Percentiles rank a stretch among this genome's conserved stretches.
Evolutionary conservation across 2,797 vertebrate species (phyloP).

Genomic region (Liasis olivaceus): DNA sequence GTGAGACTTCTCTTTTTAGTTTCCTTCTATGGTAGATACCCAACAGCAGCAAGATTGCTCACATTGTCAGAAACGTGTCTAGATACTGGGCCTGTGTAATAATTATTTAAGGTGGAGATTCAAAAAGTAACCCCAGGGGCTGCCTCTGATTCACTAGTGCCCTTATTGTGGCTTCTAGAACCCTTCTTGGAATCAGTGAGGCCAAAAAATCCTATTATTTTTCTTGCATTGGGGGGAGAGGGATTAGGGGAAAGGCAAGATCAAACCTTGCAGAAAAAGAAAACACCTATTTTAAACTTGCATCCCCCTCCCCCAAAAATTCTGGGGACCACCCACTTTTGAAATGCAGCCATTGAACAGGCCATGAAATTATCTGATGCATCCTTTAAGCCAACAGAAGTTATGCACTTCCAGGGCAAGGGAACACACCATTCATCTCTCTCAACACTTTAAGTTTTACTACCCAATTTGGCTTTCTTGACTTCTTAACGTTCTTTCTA

Average conservation of each 20-base stretch:
- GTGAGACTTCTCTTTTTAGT: neutral
- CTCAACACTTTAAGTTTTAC: neutral
- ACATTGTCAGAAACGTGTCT: neutral
- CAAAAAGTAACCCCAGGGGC: neutral
- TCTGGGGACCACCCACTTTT: neutral
- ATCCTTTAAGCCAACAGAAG: neutral
- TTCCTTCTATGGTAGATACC: neutral
- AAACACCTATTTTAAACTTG: neutral
- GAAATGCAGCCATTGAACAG: neutral
- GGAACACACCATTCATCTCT: neutral
- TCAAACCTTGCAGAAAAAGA: neutral
- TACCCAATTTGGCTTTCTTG: slow-evolving; percentile 12
- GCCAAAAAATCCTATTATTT: neutral
- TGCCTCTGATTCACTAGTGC: neutral
- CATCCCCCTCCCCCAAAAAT: neutral
- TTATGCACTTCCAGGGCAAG: neutral
- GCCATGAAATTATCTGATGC: neutral
- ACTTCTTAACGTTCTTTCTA: neutral
- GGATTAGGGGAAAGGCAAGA: neutral
- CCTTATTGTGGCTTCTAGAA: neutral
- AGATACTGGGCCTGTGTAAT: neutral
- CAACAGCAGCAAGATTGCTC: neutral
- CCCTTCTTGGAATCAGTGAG: neutral
- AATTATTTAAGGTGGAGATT: neutral
- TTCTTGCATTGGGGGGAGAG: neutral